Evolutionary conservation across 2,113 vertebrate genomes (phyloP), one percentile per base, ranked within the genome.

Genomic region (Cinclus cinclus): DNA sequence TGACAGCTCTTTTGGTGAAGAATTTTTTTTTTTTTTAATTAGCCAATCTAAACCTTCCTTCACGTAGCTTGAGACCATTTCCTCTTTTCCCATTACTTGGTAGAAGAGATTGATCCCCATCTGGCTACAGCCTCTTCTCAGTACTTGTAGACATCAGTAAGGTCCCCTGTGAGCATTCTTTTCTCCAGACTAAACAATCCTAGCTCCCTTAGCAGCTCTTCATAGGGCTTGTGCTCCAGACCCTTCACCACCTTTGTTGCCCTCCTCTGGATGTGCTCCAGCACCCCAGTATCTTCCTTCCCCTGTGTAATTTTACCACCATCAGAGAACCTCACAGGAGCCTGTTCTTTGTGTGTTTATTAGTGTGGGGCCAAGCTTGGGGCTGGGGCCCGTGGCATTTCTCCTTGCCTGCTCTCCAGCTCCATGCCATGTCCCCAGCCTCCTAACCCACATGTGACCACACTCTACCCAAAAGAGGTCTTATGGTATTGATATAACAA

Each of bases 401-500:
- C 15, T 10, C 3, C 3, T 9, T 25, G 5, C 13, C n/a, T 5
- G 2, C 15, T 58, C 4, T 59, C 28, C 23, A 15, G 19, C 33
- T 23, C 47, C 20, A 2, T 2, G 6, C 37, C 47, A 7, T 21
- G 33, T 31, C 20, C 56, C 13, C 7, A 14, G 52, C 35, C 44
- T 50, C 20, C 44, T 55, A 42, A 23, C 47, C 24, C 0, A 0
- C 1, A 8, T 35, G 31, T 23, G 39, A 15, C 21, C 2, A 1
- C 6, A 2, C 41, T 76, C 28, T 9, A 21, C 33, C 41, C 55
- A 49, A 63, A 44, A 22, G 76, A 68, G 11, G 24, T n/a, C 28
- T 39, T 1, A 1, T 31, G 49, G 5, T 77, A 13, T 33, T 53
- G 44, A 7, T 52, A 4, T 12, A 87, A 68, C 8, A 25, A n/a